Evolutionary conservation across 1,140 invertebrate species (phyloP).

Genomic region (Drosophila sucinea): DNA sequence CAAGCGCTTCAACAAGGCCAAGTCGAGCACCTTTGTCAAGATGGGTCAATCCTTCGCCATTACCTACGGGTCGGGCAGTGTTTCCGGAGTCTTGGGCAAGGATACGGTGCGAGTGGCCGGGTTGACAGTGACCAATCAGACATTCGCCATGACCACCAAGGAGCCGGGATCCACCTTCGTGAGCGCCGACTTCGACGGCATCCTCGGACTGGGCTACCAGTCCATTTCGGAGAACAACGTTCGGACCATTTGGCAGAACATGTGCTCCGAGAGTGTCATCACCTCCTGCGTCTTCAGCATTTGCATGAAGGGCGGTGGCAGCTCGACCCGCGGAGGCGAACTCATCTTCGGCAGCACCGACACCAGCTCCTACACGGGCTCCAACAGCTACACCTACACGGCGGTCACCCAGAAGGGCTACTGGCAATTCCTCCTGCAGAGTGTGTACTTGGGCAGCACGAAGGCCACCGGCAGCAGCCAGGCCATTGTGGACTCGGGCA

Average conservation of each 20-base stretch:
- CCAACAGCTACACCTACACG: constrained; percentile 47
- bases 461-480: constrained; percentile 82
- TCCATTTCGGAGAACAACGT: constrained; percentile 95
- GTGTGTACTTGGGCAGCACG: constrained; percentile 28
- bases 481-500: constrained; percentile 90
- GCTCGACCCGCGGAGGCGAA: constrained; percentile 30
- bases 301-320: constrained; percentile 89
- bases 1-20: constrained; percentile 9
- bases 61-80: constrained; percentile 31
- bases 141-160: constrained; percentile 96
- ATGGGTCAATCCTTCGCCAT: constrained; percentile 26
- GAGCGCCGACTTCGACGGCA: constrained; percentile 97
- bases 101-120: constrained; percentile 84
- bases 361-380: constrained; percentile 38
- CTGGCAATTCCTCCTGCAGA: constrained; percentile 60
- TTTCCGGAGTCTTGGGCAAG: constrained; percentile 30
- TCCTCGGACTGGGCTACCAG: constrained; percentile 94
- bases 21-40: constrained; percentile 39
- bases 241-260: constrained; percentile 95
- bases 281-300: constrained; percentile 94
- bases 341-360: constrained; percentile 41
- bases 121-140: constrained; percentile 89
- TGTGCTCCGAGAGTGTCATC: constrained; percentile 93
- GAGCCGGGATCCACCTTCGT: constrained; percentile 95
- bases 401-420: constrained; percentile 53